These are phyloP conservation scores for Iguana delicatissima DNA, from an alignment of 2,797 vertebrate species.

Conservation along the genomic window DNA sequence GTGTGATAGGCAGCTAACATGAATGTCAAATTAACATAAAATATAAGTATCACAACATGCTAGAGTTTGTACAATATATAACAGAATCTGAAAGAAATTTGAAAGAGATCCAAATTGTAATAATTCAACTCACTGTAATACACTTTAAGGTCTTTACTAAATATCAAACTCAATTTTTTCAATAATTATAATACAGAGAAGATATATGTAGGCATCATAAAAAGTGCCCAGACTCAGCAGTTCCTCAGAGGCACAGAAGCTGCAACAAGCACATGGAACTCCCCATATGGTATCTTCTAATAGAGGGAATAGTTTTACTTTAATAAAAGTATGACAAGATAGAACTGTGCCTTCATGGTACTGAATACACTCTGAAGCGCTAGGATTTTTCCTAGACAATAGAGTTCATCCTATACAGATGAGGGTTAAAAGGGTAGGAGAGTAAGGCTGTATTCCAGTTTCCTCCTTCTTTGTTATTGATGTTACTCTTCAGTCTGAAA, in stretches of 20 bases:
- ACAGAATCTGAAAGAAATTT: slow-evolving; percentile 62
- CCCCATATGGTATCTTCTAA: background rate
- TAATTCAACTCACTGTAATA: slow-evolving; percentile 51
- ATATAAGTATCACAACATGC: slow-evolving; percentile 61
- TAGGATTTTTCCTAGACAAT: background rate
- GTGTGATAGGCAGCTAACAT: slow-evolving; percentile 67
- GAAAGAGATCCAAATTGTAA: slow-evolving; percentile 67
- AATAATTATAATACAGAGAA: background rate
- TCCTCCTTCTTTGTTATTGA: no score
- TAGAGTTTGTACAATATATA: slow-evolving; percentile 66
- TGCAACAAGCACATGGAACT: background rate
- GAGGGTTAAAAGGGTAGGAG: background rate
- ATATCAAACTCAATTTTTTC: slow-evolving; percentile 49
- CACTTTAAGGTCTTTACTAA: slow-evolving; percentile 58
- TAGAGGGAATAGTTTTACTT: background rate
- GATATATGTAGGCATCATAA: background rate
- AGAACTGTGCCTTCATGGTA: background rate
- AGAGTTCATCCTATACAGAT: background rate
- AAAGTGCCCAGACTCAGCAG: background rate
- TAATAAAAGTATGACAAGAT: background rate
- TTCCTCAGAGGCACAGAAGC: background rate
- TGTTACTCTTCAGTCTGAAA: no score
- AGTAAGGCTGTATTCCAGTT: no score
- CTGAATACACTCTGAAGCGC: background rate
- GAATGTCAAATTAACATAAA: slow-evolving; percentile 77